Base-by-base conservation (phyloP, 2,888 invertebrate genomes). In the Caenorhabditis angaria region DNA sequence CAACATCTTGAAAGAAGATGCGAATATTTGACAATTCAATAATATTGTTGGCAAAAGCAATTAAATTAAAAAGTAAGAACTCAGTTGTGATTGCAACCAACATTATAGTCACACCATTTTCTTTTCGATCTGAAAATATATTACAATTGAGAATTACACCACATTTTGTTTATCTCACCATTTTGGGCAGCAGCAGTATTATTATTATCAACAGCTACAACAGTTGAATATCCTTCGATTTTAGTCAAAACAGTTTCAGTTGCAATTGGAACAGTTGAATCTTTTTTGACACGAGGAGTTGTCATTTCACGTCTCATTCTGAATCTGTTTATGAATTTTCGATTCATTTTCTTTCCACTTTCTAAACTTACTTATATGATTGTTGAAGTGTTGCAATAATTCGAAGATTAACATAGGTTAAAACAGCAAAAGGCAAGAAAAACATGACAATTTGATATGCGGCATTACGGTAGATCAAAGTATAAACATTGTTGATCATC, bases 41-140 rank as follows among this genome's bases (percentile, higher is more conserved):
- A 28, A 85, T 77, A 64, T 85, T 85, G 58, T 82, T 85, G 53
- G 82, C 73, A 61, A 85, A 84, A 2, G 83, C 85, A 51, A 85
- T 73, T 25, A 83, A 58, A 68, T 85, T 85, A 76, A 85, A 85
- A 25, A 82, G 62, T 48, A 85, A 72, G 65, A 85, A 85, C 41
- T 82, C 81, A 5, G 82, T 78, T 27, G 83, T 84, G 59, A 85
- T 84, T 18, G 83, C 84, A 29, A 85, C 80, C 47, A 85, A 73
- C 85, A 85, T 85, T 1, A 84, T 70, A 10, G 84, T 83, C 22
- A 83, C 80, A 35, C 80, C 80, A 61, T 81, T 76, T 25, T 84
- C 83, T 53, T 82, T 83, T 35, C 70, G 62, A 14, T 76, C 81
- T 81, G 58, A 77, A 77, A 70, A 25, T 29, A n/a, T 18, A 54